phyloP scores from a whole-genome alignment of 2,888 invertebrate genomes.

The Romanomermis culicivorax region DNA sequence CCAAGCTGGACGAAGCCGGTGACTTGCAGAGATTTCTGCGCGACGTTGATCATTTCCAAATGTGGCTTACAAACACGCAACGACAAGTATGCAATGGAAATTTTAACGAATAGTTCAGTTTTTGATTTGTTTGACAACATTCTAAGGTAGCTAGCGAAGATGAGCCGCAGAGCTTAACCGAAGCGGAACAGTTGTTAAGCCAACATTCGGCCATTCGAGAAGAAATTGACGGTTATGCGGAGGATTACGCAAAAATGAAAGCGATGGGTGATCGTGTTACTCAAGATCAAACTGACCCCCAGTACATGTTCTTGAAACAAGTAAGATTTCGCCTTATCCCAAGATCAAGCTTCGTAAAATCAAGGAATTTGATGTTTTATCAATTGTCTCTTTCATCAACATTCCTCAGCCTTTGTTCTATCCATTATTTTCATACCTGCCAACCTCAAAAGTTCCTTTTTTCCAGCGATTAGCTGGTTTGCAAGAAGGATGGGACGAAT shows the following conservation, averaged over 20 bases:
- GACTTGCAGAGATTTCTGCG: slow-evolving; percentile 91
- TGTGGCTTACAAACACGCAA: slow-evolving; percentile 94
- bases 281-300: slow-evolving; percentile 77
- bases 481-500: slow-evolving; percentile 95
- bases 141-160: slow-evolving; percentile 68
- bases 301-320: slow-evolving; percentile 98
- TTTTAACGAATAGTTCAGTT: too few species aligned
- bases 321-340: slow-evolving; percentile 20
- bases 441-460: background rate
- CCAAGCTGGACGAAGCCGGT: slow-evolving; percentile 92
- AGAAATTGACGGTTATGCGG: slow-evolving; percentile 95
- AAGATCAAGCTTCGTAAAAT: too few species aligned
- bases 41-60: slow-evolving; percentile 96
- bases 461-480: slow-evolving; percentile 65
- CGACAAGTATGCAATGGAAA: slow-evolving; percentile 47
- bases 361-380: too few species aligned
- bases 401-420: too few species aligned
- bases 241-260: slow-evolving; percentile 97
- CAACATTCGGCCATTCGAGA: slow-evolving; percentile 96
- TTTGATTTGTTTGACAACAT: background rate
- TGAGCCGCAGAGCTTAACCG: slow-evolving; percentile 69
- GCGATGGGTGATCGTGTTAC: slow-evolving; percentile 91
- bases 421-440: too few species aligned
- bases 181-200: slow-evolving; percentile 83
- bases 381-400: too few species aligned